A percentile compares a stretch with the other conserved stretches of the same genome.
Conservation (phyloP, 2,797 vertebrate genomes). For the Coranthus polyacanthus region DNA sequence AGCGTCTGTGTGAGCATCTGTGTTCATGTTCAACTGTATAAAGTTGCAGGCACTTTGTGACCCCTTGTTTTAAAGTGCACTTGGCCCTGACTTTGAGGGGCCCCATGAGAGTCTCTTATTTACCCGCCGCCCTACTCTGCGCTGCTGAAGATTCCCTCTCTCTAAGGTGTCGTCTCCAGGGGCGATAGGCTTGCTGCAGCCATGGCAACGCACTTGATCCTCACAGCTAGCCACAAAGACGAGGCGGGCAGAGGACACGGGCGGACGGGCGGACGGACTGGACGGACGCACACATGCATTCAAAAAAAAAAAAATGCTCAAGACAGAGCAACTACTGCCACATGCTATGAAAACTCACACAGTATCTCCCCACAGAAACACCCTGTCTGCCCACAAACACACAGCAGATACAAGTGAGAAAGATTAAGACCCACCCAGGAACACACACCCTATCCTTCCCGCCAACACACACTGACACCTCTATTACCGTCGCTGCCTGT, state of each 20-base stretch:
- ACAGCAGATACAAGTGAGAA: neutral
- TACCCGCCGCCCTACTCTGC: slow-evolving; percentile 35
- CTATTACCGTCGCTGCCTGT: slow-evolving; percentile 54
- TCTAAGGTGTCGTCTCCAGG: slow-evolving; percentile 60
- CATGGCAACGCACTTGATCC: slow-evolving; percentile 77
- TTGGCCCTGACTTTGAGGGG: slow-evolving; percentile 49
- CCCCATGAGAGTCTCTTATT: slow-evolving; percentile 64
- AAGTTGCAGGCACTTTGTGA: slow-evolving; percentile 51
- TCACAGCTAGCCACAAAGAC: slow-evolving; percentile 62
- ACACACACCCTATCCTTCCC: neutral
- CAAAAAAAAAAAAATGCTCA: neutral
- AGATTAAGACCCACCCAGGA: neutral
- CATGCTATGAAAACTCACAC: neutral
- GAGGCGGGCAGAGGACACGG: slow-evolving; percentile 44
- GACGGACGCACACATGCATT: neutral
- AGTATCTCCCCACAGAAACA: neutral
- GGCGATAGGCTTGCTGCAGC: slow-evolving; percentile 60
- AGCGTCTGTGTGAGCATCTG: no score
- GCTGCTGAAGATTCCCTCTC: slow-evolving; percentile 58
- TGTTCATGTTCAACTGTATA: slow-evolving; percentile 12
- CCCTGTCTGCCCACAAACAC: neutral
- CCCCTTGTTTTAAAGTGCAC: slow-evolving; percentile 44
- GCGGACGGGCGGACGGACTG: slow-evolving; percentile 8
- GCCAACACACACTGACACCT: slow-evolving; percentile 42
- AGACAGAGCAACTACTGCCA: neutral